Evolutionary conservation across 1,140 invertebrate species (phyloP).

Genomic region (Hestina assimilis): DNA sequence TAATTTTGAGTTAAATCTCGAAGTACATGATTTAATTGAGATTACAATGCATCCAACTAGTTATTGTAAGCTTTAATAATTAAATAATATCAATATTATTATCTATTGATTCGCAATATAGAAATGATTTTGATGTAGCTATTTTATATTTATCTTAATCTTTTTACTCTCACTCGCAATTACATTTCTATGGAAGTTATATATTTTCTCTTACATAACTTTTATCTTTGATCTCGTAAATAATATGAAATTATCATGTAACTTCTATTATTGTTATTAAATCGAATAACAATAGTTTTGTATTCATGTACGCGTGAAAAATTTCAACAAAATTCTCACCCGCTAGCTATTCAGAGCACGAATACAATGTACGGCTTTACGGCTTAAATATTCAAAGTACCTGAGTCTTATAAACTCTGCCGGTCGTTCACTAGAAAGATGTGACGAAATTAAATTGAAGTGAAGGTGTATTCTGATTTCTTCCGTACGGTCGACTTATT

Average conservation of each 20-base stretch:
- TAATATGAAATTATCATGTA: background rate
- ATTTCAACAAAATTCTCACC: conserved; percentile 12
- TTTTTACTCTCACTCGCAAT: too few species aligned
- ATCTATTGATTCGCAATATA: too few species aligned
- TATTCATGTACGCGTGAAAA: conserved; percentile 3
- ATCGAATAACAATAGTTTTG: background rate
- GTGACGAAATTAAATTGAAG: background rate
- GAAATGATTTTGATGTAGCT: too few species aligned
- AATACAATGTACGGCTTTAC: conserved; percentile 12
- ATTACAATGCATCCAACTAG: too few species aligned
- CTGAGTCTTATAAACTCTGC: conserved; percentile 2
- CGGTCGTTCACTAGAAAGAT: conserved; percentile 12
- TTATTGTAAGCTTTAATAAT: too few species aligned
- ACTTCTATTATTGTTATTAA: background rate
- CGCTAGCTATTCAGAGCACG: conserved; percentile 13
- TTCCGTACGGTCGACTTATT: conserved; percentile 6
- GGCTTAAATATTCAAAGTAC: conserved; percentile 19
- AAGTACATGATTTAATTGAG: too few species aligned
- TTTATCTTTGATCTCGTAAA: background rate
- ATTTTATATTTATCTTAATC: too few species aligned
- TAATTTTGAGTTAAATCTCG: too few species aligned
- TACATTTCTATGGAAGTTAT: too few species aligned
- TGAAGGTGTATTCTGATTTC: conserved; percentile 7
- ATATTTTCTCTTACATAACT: too few species aligned
- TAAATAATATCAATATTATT: too few species aligned